Conservation (phyloP, 2,113 vertebrate species). For the Lampris incognitus region DNA sequence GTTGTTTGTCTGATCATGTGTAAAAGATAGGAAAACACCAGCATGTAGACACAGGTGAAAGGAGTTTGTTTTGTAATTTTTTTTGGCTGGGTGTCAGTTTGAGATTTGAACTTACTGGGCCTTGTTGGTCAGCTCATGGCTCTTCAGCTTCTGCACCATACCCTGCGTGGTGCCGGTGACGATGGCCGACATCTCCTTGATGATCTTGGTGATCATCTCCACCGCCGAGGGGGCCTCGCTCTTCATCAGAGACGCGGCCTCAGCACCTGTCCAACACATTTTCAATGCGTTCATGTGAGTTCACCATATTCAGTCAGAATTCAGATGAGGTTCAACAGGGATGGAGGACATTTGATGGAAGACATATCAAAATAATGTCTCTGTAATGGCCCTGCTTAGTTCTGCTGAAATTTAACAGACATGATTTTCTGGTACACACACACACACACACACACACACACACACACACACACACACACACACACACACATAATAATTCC, state of each 20-base stretch:
- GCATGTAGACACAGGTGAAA: background rate
- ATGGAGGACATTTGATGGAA: background rate
- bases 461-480: slow-evolving; percentile 2
- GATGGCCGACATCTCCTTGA: slow-evolving; percentile 59
- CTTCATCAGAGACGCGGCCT: slow-evolving; percentile 69
- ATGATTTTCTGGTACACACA: too few species aligned
- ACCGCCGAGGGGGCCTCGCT: slow-evolving; percentile 60
- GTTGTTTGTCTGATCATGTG: too few species aligned
- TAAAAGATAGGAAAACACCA: background rate
- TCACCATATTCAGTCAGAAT: background rate
- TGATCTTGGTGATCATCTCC: slow-evolving; percentile 57
- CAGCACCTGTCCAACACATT: slow-evolving; percentile 54
- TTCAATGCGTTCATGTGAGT: background rate
- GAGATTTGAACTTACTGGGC: slow-evolving; percentile 66
- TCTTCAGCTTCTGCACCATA: slow-evolving; percentile 69
- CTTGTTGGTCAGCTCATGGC: slow-evolving; percentile 61
- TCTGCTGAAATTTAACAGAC: too few species aligned
- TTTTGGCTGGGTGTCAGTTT: background rate
- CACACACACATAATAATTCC: background rate
- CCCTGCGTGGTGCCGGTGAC: slow-evolving; percentile 43
- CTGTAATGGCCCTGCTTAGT: too few species aligned
- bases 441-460: background rate
- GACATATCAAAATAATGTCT: background rate
- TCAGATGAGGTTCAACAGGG: background rate
- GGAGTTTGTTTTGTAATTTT: background rate